These are phyloP conservation scores for Mechanitis mazaeus DNA, from an alignment of 2,888 invertebrate species.

Conservation along the genomic window DNA sequence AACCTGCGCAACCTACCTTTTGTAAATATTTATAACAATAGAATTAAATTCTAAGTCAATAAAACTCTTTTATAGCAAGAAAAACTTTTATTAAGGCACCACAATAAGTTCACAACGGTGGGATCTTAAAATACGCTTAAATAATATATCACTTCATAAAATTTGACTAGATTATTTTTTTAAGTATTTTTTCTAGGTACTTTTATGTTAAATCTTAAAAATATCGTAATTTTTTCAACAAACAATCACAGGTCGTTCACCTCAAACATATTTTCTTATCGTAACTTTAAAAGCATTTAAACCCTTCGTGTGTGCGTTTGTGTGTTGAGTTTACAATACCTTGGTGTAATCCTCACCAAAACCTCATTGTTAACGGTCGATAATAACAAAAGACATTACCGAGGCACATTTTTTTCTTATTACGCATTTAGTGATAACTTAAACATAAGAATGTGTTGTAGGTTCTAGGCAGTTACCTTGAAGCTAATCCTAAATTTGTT, in stretches of 20 bases:
- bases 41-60: neutral
- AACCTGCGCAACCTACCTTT: no score
- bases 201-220: neutral
- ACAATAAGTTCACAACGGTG: conserved; percentile 26
- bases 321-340: no score
- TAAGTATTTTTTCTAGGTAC: neutral
- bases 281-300: conserved; percentile 8
- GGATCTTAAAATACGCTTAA: conserved; percentile 7
- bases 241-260: conserved; percentile 12
- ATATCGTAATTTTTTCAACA: neutral
- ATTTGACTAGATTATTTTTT: conserved; percentile 2
- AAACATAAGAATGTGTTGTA: no score
- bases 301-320: neutral
- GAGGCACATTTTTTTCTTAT: no score
- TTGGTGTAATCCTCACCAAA: no score
- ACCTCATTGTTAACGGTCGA: no score
- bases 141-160: conserved; percentile 2
- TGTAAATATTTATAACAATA: no score
- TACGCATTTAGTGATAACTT: no score
- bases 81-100: conserved; percentile 33
- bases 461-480: no score
- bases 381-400: no score
- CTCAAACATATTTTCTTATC: neutral
- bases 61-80: conserved; percentile 19
- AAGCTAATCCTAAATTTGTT: no score